phyloP scores from a whole-genome alignment of 2,797 vertebrate species.

The Moxostoma hubbsi region DNA sequence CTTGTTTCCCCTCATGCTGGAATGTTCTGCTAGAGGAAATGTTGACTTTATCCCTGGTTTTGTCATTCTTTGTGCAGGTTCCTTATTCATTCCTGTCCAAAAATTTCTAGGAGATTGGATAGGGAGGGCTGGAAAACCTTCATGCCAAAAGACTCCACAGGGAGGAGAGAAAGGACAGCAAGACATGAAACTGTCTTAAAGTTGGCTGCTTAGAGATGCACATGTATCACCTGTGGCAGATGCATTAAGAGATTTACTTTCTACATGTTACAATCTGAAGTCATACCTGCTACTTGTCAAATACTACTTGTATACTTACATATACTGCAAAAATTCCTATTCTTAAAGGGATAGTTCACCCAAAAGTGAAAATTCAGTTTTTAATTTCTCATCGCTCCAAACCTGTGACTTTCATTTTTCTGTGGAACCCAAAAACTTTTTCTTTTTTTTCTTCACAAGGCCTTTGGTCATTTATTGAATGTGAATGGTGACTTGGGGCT shows the following conservation, averaged over 20 bases:
- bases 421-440: too few species aligned
- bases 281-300: neutral
- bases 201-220: neutral
- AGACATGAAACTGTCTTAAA: conserved; percentile 6
- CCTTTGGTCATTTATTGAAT: too few species aligned
- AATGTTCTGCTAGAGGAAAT: conserved; percentile 31
- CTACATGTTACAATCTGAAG: conserved; percentile 1
- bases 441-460: too few species aligned
- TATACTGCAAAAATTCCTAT: neutral
- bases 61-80: conserved; percentile 16
- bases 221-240: conserved; percentile 27
- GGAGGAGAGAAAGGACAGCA: neutral
- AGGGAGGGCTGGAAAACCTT: neutral
- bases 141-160: conserved; percentile 10
- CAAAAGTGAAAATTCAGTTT: too few species aligned
- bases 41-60: conserved; percentile 35
- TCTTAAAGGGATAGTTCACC: too few species aligned
- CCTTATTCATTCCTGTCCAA: conserved; percentile 4
- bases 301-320: too few species aligned
- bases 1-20: conserved; percentile 14
- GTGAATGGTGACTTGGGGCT: too few species aligned
- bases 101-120: conserved; percentile 2
- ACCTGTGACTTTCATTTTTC: too few species aligned
- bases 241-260: neutral
- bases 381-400: too few species aligned